Conservation (phyloP, 2,113 vertebrate genomes). For the Dolichotis patagonum region DNA sequence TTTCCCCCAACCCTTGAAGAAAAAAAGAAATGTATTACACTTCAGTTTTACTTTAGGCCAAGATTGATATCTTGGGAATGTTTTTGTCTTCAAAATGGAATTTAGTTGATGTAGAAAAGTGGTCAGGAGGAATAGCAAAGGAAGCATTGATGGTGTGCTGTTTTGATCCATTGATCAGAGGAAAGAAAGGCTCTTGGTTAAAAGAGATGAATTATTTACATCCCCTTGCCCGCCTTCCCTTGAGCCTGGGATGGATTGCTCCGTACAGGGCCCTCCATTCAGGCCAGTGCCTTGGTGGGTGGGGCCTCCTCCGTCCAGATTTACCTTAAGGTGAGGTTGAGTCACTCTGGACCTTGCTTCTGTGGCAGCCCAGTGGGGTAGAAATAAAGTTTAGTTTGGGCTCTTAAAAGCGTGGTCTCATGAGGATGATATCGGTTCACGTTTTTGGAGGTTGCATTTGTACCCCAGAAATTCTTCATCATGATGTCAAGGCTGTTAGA, state of each 20-base stretch:
- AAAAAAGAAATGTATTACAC: not conserved
- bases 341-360: not conserved
- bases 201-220: not conserved
- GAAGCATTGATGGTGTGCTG: not conserved
- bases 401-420: not conserved
- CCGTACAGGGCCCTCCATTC: not conserved
- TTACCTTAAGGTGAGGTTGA: not conserved
- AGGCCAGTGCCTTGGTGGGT: not conserved
- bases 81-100: conserved; percentile 48
- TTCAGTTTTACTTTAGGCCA: not conserved
- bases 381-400: conserved; percentile 36
- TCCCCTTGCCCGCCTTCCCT: not conserved
- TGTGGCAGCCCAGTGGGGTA: not conserved
- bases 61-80: not conserved
- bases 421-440: not conserved
- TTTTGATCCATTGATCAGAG: not conserved
- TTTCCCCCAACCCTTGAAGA: not conserved
- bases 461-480: conserved; percentile 21
- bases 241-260: not conserved
- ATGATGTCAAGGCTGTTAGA: conserved; percentile 18
- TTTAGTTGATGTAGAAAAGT: not conserved
- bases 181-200: conserved; percentile 10
- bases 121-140: not conserved
- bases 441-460: conserved; percentile 37
- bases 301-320: not conserved